Evolutionary conservation across 2,113 vertebrate species (phyloP).

Genomic region (Accipiter cooperii): DNA sequence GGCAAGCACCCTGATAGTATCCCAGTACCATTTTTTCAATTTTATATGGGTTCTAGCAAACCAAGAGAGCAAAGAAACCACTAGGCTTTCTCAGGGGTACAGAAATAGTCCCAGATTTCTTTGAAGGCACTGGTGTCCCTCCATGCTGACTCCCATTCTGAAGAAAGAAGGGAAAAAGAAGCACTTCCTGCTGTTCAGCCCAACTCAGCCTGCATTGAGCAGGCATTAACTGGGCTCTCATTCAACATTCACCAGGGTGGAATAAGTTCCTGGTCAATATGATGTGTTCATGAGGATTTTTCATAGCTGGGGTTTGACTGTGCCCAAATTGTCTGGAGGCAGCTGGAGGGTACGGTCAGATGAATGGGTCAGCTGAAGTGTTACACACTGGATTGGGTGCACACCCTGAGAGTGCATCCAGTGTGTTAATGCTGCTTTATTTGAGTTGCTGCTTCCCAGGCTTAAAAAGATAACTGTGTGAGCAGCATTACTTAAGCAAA

Average conservation of each 20-base stretch:
- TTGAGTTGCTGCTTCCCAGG: neutral
- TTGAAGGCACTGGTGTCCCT: neutral
- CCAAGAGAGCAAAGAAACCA: neutral
- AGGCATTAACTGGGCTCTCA: neutral
- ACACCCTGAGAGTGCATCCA: neutral
- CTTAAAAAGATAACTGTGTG: neutral
- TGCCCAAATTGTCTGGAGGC: neutral
- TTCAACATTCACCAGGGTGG: neutral
- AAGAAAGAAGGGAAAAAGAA: neutral
- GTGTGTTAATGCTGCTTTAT: neutral
- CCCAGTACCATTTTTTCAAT: neutral
- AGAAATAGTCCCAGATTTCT: neutral
- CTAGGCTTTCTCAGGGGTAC: neutral
- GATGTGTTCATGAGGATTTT: neutral
- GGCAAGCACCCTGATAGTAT: neutral
- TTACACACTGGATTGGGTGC: neutral
- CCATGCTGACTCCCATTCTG: neutral
- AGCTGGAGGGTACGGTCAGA: neutral
- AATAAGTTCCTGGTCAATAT: neutral
- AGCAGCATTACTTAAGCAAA: neutral
- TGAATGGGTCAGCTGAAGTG: neutral
- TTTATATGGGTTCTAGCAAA: neutral
- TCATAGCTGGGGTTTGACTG: neutral
- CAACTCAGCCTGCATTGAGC: neutral
- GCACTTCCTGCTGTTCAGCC: neutral